Evolutionary conservation across 2,888 invertebrate species (phyloP).

Genomic region (Apamea anceps): DNA sequence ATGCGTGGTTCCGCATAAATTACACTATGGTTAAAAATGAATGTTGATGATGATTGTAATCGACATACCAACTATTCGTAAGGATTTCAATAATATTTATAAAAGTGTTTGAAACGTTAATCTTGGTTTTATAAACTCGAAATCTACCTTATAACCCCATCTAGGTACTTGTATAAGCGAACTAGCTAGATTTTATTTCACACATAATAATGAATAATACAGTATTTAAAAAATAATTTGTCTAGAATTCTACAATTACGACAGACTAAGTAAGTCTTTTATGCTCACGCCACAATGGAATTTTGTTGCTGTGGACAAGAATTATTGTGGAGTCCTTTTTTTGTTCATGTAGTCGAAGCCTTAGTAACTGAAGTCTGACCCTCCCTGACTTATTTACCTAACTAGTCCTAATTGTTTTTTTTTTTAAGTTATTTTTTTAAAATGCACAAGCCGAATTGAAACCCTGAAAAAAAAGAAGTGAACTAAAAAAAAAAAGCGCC

Average conservation of each 20-base stretch:
- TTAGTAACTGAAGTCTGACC: not conserved
- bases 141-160: not conserved
- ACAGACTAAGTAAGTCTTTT: too few relatives aligned
- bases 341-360: not conserved
- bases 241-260: not conserved
- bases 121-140: not conserved
- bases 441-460: not conserved
- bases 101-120: not conserved
- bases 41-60: too few relatives aligned
- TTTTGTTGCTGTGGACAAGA: not conserved
- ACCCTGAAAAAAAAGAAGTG: conserved; percentile 8
- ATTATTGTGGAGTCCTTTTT: not conserved
- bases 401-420: not conserved
- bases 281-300: not conserved
- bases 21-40: conserved; percentile 22
- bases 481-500: conserved; percentile 40
- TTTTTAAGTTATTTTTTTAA: too few relatives aligned
- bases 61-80: not conserved
- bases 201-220: not conserved
- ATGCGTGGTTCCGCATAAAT: conserved; percentile 57
- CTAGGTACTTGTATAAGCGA: not conserved
- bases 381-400: not conserved
- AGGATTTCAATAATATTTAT: not conserved
- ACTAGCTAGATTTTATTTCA: too few relatives aligned
- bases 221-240: not conserved